Percentiles rank a stretch among this genome's conserved stretches.
phyloP scores from a whole-genome alignment of 2,797 vertebrate species.

The Arremon brunneinucha region DNA sequence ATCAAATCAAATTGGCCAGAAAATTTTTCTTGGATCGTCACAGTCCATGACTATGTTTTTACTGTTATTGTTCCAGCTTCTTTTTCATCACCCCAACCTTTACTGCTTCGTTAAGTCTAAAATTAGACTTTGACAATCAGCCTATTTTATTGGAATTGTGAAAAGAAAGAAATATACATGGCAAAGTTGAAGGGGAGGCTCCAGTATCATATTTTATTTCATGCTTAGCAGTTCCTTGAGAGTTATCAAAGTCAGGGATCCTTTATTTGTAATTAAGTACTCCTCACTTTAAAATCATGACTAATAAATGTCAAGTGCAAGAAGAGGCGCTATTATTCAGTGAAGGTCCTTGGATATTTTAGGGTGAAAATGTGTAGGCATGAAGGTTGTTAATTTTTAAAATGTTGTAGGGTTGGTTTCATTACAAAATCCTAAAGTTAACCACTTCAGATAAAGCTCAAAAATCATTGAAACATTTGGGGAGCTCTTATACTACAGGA shows the following conservation, averaged over 20 bases:
- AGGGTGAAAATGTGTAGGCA: not conserved
- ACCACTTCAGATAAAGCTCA: conserved; percentile 51
- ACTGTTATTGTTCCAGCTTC: conserved; percentile 70
- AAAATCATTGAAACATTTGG: conserved; percentile 53
- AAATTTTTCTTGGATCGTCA: conserved; percentile 64
- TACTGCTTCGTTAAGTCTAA: conserved; percentile 72
- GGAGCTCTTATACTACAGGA: conserved; percentile 45
- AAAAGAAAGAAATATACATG: conserved; percentile 8
- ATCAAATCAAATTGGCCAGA: conserved; percentile 76
- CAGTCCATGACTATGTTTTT: conserved; percentile 59
- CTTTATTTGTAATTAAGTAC: conserved; percentile 72
- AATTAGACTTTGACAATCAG: conserved; percentile 71
- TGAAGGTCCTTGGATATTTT: conserved; percentile 12
- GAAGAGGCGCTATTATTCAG: conserved; percentile 51
- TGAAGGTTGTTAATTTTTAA: not conserved
- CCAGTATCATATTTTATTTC: not conserved
- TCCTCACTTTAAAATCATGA: conserved; percentile 52
- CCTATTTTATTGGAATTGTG: conserved; percentile 63
- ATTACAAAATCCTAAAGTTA: conserved; percentile 39
- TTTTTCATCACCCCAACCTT: conserved; percentile 66
- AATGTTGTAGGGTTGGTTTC: not conserved
- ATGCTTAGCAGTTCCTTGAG: conserved; percentile 48
- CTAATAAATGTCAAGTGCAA: conserved; percentile 69
- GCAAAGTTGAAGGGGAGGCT: not conserved
- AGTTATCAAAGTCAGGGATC: conserved; percentile 54